Conservation (phyloP, 2,797 vertebrate genomes). For the Thripadectes ignobilis region DNA sequence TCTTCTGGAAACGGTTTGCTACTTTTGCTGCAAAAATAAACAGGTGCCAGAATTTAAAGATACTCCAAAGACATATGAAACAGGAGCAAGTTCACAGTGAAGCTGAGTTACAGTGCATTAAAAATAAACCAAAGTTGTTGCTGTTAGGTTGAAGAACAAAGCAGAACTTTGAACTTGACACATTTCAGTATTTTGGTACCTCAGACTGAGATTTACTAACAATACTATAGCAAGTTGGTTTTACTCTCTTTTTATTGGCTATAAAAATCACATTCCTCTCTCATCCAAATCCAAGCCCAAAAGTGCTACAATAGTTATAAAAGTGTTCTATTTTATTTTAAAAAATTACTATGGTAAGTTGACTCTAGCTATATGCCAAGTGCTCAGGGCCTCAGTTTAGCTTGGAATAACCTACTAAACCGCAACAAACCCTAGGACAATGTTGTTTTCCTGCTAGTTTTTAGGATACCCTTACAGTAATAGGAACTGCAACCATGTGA, state of each 20-base stretch:
- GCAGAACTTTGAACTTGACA: background rate
- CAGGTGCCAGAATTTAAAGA: background rate
- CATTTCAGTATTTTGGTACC: background rate
- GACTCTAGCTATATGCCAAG: background rate
- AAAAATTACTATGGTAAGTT: background rate
- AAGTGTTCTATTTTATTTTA: background rate
- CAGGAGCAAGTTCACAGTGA: background rate
- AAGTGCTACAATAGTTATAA: background rate
- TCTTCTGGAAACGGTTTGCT: conserved; percentile 35
- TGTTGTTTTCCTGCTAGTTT: background rate
- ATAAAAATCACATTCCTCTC: background rate
- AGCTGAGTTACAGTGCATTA: background rate
- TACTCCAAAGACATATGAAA: background rate
- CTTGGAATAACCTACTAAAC: background rate
- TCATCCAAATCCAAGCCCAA: background rate
- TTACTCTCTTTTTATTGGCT: background rate
- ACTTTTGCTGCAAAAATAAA: conserved; percentile 35
- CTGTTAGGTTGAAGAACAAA: background rate
- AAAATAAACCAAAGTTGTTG: background rate
- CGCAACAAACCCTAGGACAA: background rate
- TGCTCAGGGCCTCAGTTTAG: background rate
- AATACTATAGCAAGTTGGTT: background rate
- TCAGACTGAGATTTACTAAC: background rate
- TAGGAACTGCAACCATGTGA: background rate
- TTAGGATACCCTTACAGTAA: background rate